Evolutionary conservation across 2,888 invertebrate species (phyloP), one percentile per base, ranked within the genome.

Genomic region (Leptopilina drosophilae): DNA sequence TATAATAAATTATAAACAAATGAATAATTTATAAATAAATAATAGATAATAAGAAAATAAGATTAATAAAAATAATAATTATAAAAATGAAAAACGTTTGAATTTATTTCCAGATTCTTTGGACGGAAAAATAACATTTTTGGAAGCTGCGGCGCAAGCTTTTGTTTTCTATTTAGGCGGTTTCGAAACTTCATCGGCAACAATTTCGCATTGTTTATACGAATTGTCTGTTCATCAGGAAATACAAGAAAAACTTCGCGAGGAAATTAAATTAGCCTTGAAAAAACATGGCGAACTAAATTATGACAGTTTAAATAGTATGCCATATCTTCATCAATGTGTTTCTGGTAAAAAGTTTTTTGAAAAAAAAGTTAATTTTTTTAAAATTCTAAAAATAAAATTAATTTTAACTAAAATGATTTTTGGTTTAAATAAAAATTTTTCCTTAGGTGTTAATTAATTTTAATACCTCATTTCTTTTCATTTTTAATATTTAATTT

Each of bases 121-220:
- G 0, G 82, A 83, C 11, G 80, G 82, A 46, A 81, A 80, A 62
- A 78, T 93, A 78, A 91, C 91, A 11, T 84, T 90, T 79, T 87
- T 90, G 77, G 92, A 92, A 84, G 90, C 90, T 14, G 91, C 92
- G 0, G 92, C 92, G 1, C 92, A 92, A 83, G 91, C 92, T 1
- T 92, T 92, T 80, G 90, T 92, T 42, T 92, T 92, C 84, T 92
- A 92, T 83, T 81, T 92, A 64, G 93, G 92, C 49, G 93, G 93
- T 5, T 93, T 92, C 81, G 93, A 93, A 84, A 93, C 93, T 0
- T 92, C 93, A 2, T 92, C 93, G 6, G 91, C 92, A 20, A 91
- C 92, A 3, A 90, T 92, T 66, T 91, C 91, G 80, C 92, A 92
- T 80, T 90, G 91, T 5, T 83, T 92, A 14, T 92, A 91, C 80